phyloP scores from a whole-genome alignment of 2,888 invertebrate genomes.

The Stenichneumon culpator region DNA sequence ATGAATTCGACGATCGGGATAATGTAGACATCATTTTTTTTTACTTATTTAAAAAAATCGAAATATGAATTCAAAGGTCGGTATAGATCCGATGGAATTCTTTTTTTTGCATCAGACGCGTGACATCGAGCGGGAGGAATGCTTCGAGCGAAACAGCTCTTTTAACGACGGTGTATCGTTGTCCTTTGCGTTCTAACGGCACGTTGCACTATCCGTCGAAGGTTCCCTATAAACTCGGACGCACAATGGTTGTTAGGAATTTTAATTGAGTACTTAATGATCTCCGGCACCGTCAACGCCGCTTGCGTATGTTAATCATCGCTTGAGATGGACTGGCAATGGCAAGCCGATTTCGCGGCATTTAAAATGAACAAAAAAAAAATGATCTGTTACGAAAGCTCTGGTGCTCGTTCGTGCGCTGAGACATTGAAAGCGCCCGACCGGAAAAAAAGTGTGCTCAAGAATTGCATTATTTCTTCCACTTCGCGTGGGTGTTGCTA shows the following conservation, averaged over 20 bases:
- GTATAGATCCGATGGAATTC: neutral
- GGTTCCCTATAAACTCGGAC: slow-evolving; percentile 3
- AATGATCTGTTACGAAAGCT: slow-evolving; percentile 8
- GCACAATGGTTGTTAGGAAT: slow-evolving; percentile 28
- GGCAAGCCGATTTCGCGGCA: neutral
- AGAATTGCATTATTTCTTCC: slow-evolving; percentile 26
- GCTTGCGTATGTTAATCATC: neutral
- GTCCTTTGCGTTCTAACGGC: neutral
- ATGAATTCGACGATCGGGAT: neutral
- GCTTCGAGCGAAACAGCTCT: neutral
- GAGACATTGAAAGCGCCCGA: slow-evolving; percentile 1
- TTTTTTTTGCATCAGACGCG: neutral
- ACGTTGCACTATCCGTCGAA: slow-evolving; percentile 10
- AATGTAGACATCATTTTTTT: neutral
- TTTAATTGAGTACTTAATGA: slow-evolving; percentile 29
- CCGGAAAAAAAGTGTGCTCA: neutral
- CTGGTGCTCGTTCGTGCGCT: neutral
- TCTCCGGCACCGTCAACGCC: neutral
- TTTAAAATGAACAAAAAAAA: neutral
- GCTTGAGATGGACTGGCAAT: neutral
- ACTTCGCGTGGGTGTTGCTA: slow-evolving; percentile 1
- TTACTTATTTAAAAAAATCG: neutral
- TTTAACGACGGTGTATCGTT: slow-evolving; percentile 7
- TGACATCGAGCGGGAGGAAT: neutral
- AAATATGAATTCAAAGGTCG: neutral